Evolutionary conservation across 35 echinoderm and acorn worm genomes (phyloP).

Genomic region (Ophiothrix spiculata): DNA sequence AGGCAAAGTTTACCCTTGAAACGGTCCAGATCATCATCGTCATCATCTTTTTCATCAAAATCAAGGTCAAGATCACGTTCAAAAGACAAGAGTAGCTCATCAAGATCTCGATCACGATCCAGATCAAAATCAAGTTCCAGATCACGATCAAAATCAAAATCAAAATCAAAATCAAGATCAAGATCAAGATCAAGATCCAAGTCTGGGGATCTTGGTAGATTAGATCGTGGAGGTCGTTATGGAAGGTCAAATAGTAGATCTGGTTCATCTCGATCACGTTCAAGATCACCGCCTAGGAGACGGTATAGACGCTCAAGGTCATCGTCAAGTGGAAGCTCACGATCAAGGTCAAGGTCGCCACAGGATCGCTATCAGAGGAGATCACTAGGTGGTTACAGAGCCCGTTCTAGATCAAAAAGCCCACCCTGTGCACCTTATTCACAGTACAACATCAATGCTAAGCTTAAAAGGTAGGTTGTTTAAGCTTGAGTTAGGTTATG

Average conservation of each 20-base stretch:
- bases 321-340: background rate
- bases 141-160: slow-evolving; percentile 11
- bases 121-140: background rate
- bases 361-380: slow-evolving; percentile 19
- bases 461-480: slow-evolving; percentile 51
- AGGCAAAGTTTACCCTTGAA: background rate
- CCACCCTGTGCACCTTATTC: background rate
- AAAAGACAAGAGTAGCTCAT: no score
- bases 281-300: slow-evolving; percentile 50
- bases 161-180: slow-evolving; percentile 36
- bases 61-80: slow-evolving; percentile 49
- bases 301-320: slow-evolving; percentile 23
- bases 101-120: slow-evolving; percentile 9
- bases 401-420: slow-evolving; percentile 55
- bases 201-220: background rate
- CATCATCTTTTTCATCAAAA: slow-evolving; percentile 42
- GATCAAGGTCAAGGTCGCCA: slow-evolving; percentile 20
- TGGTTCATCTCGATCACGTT: slow-evolving; percentile 54
- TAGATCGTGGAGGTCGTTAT: background rate
- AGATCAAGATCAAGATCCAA: slow-evolving; percentile 27
- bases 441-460: slow-evolving; percentile 30
- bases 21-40: slow-evolving; percentile 10
- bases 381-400: slow-evolving; percentile 19
- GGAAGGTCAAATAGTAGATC: slow-evolving; percentile 25
- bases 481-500: background rate